Conservation (phyloP, 37 sponge, comb jelly and placozoan species). For the Petrosia ficiformis region DNA sequence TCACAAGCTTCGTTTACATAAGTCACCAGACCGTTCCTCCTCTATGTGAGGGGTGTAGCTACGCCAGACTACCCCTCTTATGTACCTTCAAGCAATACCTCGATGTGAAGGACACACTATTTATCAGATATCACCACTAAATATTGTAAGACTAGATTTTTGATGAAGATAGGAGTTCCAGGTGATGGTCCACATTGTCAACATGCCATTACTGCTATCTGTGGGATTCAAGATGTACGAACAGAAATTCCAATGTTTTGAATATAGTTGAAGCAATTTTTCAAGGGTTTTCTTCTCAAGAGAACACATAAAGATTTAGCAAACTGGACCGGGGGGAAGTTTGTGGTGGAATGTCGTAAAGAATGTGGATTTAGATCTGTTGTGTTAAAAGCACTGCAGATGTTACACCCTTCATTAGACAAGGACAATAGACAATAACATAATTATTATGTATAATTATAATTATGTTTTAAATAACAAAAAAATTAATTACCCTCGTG, state of each 20-base stretch:
- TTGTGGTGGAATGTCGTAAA: constrained; percentile 73
- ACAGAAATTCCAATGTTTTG: constrained; percentile 73
- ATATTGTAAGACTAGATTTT: constrained; percentile 46
- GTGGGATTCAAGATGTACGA: constrained; percentile 76
- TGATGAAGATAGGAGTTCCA: constrained; percentile 65
- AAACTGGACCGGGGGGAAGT: constrained; percentile 58
- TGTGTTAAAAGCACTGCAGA: background rate
- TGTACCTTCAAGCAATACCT: constrained; percentile 60
- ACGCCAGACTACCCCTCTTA: too few relatives aligned
- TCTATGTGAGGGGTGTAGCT: too few relatives aligned
- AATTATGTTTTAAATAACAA: too few relatives aligned
- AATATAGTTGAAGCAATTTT: constrained; percentile 81
- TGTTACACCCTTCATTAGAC: background rate
- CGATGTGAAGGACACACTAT: constrained; percentile 81
- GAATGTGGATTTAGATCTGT: constrained; percentile 61
- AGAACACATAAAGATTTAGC: constrained; percentile 74
- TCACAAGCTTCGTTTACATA: too few relatives aligned
- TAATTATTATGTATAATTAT: too few relatives aligned
- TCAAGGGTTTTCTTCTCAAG: constrained; percentile 66
- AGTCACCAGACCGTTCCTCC: too few relatives aligned
- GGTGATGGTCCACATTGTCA: constrained; percentile 79
- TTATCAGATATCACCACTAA: constrained; percentile 75
- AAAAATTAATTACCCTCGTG: too few relatives aligned
- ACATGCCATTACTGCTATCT: constrained; percentile 59
- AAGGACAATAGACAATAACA: too few relatives aligned